Evolutionary conservation across 2,113 vertebrate genomes (phyloP), one percentile per base, ranked within the genome.

Genomic region (Athene cunicularia): DNA sequence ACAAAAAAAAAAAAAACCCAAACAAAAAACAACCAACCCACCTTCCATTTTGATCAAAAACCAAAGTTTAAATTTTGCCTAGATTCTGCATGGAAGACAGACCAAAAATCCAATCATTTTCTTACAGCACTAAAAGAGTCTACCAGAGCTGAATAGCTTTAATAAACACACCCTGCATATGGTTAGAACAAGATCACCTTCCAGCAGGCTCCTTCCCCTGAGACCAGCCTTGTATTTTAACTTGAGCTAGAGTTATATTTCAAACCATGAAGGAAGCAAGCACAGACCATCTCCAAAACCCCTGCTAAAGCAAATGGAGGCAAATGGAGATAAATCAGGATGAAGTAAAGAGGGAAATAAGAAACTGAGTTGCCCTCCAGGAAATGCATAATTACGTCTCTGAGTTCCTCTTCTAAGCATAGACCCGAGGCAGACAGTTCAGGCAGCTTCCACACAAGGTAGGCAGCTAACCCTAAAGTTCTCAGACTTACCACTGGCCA

Each of bases 291-390:
- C 39, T 82, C 84, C 45, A 59, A 87, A 95, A 64, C 5, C 8
- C 8, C 37, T 47, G 49, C 39, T 24, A 95, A 60, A 14, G 41
- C 37, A 70, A 88, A 88, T 49, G 71, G 55, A 68, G 47, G 39
- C 37, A 84, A 55, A 64, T 3, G 18, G 37, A 81, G n/a, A 49
- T 77, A 70, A 86, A 93, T 56, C 55, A 66, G 63, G 19, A 41
- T 88, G 43, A 94, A 91, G 90, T 9, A 88, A 75, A 90, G 80
- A 70, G 80, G 24, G 41, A 94, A 95, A 62, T 37, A 94, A 95
- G 58, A 74, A 80, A 74, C 58, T 12, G 52, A 95, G 52, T 23
- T 75, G 52, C 62, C 82, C 86, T 85, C 45, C 37, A 90, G 49
- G 45, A 80, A 90, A 71, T 33, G 60, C 41, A 58, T 67, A 80